Evolutionary conservation across 2,113 vertebrate species (phyloP), one percentile per base, ranked within the genome.

Genomic region (Pogona vitticeps): DNA sequence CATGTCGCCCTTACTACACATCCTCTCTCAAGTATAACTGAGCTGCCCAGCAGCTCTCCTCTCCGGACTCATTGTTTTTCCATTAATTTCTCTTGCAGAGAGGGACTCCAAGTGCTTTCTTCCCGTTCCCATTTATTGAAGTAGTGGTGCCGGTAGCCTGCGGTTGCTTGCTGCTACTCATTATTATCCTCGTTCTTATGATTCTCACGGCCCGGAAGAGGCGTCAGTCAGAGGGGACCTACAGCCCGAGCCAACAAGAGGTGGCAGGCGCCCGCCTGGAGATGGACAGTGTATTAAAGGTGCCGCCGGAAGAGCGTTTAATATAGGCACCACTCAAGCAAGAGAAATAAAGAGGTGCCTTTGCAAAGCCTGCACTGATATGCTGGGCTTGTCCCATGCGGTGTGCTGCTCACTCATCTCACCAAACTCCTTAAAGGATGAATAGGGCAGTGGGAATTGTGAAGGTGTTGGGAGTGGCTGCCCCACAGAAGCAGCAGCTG

Each of bases 231-330:
- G 98, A 99, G 94, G 99, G 99, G 88, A 99, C 98, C 65, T 99
- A 99, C 95, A 99, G 98, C 87, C 99, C 99, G 4, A 99, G 99
- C 93, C 97, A 97, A 82, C 99, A 99, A 96, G 99, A 99, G 83
- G 98, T 99, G 88, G 98, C 98, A 0, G 99, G 99, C 56, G 99
- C 99, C 31, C 96, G 98, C 72, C 84, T 99, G 91, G 99, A 99
- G 96, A 99, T 99, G 99, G 98, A 98, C 96, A 99, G 97, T 52
- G 98, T 99, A 38, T 97, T 99, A 73, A 99, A 99, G 94, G 98
- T 99, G 92, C 99, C 99, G 0, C 99, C 99, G 0, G 99, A 99
- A 72, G 99, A 99, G 96, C 97, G 99, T 89, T 92, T 99, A 70
- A 98, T 98, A 92, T 98, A 89, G 97, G 86, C 81, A 13, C 58